phyloP scores from a whole-genome alignment of 2,113 vertebrate genomes.

The Rynchops niger region DNA sequence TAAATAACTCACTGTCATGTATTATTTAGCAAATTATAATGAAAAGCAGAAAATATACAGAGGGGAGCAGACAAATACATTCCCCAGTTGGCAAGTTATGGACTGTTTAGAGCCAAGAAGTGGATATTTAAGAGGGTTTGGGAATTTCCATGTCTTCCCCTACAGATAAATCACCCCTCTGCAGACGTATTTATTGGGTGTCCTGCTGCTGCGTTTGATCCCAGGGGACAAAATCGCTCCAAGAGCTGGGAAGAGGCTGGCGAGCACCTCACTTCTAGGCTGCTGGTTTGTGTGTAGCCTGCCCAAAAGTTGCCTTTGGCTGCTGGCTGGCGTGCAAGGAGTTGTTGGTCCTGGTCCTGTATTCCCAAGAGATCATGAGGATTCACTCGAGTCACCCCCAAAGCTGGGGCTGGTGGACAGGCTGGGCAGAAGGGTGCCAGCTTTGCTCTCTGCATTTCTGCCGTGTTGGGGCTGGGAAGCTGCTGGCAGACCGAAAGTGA shows the following conservation, averaged over 20 bases:
- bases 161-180: not conserved
- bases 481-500: too few relatives aligned
- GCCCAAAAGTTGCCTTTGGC: not conserved
- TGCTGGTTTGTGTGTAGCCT: not conserved
- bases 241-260: not conserved
- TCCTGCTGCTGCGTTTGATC: not conserved
- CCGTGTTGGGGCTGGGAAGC: not conserved
- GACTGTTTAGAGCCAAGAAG: constrained; percentile 9
- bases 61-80: not conserved
- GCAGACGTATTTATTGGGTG: not conserved
- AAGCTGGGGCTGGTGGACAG: rapidly evolving
- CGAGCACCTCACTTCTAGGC: not conserved
- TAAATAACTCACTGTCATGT: constrained; percentile 28
- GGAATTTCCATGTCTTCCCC: constrained; percentile 40
- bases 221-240: not conserved
- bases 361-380: not conserved
- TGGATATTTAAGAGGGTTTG: not conserved
- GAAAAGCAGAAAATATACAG: constrained; percentile 41
- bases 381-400: not conserved
- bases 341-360: not conserved
- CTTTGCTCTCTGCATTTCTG: not conserved
- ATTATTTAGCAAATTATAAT: constrained; percentile 52
- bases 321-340: not conserved
- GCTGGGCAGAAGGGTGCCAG: not conserved
- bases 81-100: not conserved